phyloP scores from a whole-genome alignment of 2,113 vertebrate species.

The Callipepla squamata region DNA sequence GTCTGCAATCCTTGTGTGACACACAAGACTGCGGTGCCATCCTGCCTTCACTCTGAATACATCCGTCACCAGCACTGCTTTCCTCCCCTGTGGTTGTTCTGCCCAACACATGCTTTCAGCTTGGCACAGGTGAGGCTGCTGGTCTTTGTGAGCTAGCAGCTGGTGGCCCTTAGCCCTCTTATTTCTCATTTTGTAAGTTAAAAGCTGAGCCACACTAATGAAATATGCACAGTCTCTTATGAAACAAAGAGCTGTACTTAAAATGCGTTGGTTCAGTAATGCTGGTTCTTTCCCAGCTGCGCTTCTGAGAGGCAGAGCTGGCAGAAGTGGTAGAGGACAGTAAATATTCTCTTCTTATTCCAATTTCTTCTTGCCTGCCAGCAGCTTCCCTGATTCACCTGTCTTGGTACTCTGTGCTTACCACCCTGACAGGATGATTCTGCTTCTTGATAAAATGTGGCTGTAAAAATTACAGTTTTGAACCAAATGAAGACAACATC shows the following conservation, averaged over 20 bases:
- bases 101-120: not conserved
- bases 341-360: not conserved
- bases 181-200: not conserved
- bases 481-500: not conserved
- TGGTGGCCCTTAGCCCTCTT: not conserved
- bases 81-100: not conserved
- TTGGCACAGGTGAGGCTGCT: not conserved
- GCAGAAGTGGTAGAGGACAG: not conserved
- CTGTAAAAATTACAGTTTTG: not conserved
- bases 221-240: not conserved
- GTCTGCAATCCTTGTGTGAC: not conserved
- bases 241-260: not conserved
- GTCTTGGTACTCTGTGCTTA: not conserved
- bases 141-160: not conserved
- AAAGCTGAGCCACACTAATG: not conserved
- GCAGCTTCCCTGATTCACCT: not conserved
- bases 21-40: not conserved
- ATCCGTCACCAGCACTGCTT: not conserved
- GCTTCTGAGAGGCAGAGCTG: not conserved
- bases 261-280: not conserved
- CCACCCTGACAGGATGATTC: not conserved
- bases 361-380: not conserved
- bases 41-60: fast-evolving
- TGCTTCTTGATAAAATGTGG: not conserved
- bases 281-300: not conserved